A percentile compares a stretch with the other conserved stretches of the same genome.
Conservation (phyloP, 1,140 invertebrate species). For the Lamellibrachia luymesi region DNA sequence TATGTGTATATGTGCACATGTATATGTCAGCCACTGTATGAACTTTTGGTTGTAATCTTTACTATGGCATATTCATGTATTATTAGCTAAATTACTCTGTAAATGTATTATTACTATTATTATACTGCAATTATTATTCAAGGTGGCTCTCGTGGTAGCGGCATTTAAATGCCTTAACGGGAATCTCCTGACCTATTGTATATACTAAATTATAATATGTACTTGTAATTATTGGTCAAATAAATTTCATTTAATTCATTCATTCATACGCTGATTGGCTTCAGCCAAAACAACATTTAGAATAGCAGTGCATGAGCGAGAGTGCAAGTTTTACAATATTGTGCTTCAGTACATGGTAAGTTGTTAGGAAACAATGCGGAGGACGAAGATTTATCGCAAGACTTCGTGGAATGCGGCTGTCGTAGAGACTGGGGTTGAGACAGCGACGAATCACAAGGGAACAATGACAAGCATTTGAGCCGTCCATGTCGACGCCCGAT, state of each 20-base stretch:
- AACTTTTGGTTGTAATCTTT: too few relatives aligned
- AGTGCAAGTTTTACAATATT: too few relatives aligned
- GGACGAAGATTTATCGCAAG: not conserved
- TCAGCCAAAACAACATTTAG: not conserved
- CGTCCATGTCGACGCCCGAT: not conserved
- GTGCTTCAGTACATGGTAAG: not conserved
- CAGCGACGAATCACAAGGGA: not conserved
- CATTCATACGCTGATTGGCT: too few relatives aligned
- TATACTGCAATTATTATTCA: not conserved
- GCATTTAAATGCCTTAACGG: not conserved
- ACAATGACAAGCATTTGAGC: not conserved
- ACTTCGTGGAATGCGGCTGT: not conserved
- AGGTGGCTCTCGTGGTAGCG: not conserved
- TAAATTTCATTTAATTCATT: too few relatives aligned
- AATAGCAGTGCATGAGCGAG: not conserved
- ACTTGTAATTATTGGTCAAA: too few relatives aligned
- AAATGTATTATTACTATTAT: not conserved
- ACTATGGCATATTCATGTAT: too few relatives aligned
- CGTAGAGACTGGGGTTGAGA: not conserved
- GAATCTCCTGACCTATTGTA: not conserved
- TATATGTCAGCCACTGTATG: too few relatives aligned
- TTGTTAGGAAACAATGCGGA: not conserved
- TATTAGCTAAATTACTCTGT: too few relatives aligned
- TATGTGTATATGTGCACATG: too few relatives aligned
- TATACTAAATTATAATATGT: too few relatives aligned